Evolutionary conservation across 2,113 vertebrate genomes (phyloP).

Genomic region (Mugil cephalus): DNA sequence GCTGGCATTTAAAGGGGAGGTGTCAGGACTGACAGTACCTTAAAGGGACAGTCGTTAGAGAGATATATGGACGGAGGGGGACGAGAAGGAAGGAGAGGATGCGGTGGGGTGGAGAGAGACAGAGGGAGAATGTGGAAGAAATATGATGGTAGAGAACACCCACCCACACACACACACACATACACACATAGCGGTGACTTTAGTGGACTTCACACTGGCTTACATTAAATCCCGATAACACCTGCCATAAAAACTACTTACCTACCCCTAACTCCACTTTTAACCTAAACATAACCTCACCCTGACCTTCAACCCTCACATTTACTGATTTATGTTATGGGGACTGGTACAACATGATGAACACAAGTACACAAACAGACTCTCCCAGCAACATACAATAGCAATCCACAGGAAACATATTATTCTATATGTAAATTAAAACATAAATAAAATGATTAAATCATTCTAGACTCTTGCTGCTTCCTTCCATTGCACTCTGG

Average conservation of each 20-base stretch:
- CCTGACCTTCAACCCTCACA: too few relatives aligned
- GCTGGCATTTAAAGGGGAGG: slow-evolving; percentile 75
- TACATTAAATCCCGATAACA: neutral
- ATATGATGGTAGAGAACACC: slow-evolving; percentile 29
- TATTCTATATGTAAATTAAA: too few relatives aligned
- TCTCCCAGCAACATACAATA: too few relatives aligned
- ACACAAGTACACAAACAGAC: neutral
- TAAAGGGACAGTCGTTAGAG: slow-evolving; percentile 73
- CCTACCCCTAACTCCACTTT: neutral
- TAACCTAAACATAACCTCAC: too few relatives aligned
- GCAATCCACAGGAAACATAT: too few relatives aligned
- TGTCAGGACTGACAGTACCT: slow-evolving; percentile 70
- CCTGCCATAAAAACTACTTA: neutral
- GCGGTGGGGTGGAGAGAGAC: slow-evolving; percentile 25
- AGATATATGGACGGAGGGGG: slow-evolving; percentile 68
- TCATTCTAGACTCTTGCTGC: neutral
- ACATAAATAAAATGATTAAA: neutral
- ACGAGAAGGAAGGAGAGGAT: slow-evolving; percentile 31
- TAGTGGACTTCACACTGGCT: neutral
- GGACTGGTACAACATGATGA: neutral
- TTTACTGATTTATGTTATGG: too few relatives aligned
- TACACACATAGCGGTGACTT: neutral
- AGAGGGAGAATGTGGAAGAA: slow-evolving; percentile 26
- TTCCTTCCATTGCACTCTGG: too few relatives aligned
- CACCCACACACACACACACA: neutral